Evolutionary conservation across 2,113 vertebrate species (phyloP), one percentile per base, ranked within the genome.

Genomic region (Oncorhynchus mykiss): DNA sequence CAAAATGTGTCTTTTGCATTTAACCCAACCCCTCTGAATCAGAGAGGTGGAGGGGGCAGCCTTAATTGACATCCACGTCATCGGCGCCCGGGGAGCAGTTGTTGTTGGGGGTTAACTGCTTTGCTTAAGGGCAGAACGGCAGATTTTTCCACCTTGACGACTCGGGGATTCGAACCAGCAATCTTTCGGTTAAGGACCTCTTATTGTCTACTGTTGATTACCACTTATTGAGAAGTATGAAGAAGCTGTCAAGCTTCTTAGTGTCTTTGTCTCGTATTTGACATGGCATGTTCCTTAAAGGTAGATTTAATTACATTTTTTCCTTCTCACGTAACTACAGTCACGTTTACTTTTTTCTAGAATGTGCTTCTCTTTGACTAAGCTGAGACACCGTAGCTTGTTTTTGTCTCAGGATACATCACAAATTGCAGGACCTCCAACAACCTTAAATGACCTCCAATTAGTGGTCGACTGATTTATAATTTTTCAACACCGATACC

Each of bases 341-440:
- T 20, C 54, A 20, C 5, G 4, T 57, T 20, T 57, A 57, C 54
- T 4, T 14, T 57, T 14, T 51, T 24, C 64, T 66, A 12, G 70
- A 27, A 22, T 71, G 82, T 84, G 69, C 74, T 83, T 85, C 31
- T 82, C 3, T 29, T 76, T 81, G 76, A 31, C 59, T 65, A 20
- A 57, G 54, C 54, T 57, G 3, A 57, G 16, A 5, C 54, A 39
- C 16, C 18, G 0, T 20, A 57, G 54, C 54, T 57, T 57, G 4
- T 57, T 57, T 7, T 74, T 25, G 34, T 71, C 68, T 66, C 65
- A 73, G 74, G 68, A 64, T 65, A 77, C 27, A 57, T 57, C 54
- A 48, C 66, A 80, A 80, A 82, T 57, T 86, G 39, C 39, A 45
- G 9, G 39, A 39, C 39, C 8, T 45, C 39, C 39, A 45, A 45